Conservation (phyloP, 1,140 invertebrate genomes). For the Sweltsa coloradensis region DNA sequence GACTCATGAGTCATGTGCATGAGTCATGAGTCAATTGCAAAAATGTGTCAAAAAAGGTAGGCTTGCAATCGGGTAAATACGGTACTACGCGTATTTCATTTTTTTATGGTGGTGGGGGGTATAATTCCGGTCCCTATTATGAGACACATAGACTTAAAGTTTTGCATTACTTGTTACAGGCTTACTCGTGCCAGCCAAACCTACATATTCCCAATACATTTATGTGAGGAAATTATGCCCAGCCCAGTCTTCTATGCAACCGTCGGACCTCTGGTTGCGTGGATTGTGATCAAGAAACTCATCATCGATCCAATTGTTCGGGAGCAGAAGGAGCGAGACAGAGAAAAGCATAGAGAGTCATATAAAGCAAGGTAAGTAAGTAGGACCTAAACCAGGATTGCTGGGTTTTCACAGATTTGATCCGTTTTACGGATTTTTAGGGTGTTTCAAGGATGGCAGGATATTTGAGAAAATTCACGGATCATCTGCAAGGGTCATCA, state of each 20-base stretch:
- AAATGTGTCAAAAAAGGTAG: no score
- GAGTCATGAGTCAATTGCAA: no score
- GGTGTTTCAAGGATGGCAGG: no score
- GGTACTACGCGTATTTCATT: neutral
- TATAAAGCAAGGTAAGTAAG: slow-evolving; percentile 48
- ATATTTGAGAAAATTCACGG: no score
- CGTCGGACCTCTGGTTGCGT: slow-evolving; percentile 67
- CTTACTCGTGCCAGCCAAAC: slow-evolving; percentile 75
- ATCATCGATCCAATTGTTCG: slow-evolving; percentile 76
- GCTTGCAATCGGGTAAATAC: neutral
- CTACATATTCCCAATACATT: slow-evolving; percentile 78
- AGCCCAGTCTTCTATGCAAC: slow-evolving; percentile 89
- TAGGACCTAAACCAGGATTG: no score
- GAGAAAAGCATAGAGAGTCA: slow-evolving; percentile 56
- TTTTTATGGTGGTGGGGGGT: slow-evolving; percentile 5
- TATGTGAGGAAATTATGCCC: slow-evolving; percentile 82
- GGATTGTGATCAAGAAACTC: slow-evolving; percentile 69
- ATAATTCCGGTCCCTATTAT: no score
- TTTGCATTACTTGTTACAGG: no score
- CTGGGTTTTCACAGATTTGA: no score
- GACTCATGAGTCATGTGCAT: no score
- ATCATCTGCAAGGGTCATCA: no score
- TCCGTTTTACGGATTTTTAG: no score
- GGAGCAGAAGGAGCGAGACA: slow-evolving; percentile 60
- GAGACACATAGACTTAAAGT: no score